Conservation (phyloP, 2,888 invertebrate genomes). For the Drosophila formosana region DNA sequence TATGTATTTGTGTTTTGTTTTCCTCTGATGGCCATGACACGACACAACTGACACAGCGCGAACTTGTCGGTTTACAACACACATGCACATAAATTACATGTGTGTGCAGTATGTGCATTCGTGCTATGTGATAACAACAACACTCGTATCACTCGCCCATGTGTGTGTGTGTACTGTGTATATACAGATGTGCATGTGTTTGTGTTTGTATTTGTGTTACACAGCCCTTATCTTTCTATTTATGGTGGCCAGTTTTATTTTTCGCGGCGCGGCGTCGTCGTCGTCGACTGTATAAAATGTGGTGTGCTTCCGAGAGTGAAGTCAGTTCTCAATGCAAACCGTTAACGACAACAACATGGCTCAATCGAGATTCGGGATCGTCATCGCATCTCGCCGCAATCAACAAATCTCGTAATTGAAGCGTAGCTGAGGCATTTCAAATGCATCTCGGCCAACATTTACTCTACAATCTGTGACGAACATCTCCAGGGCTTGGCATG, state of each 20-base stretch:
- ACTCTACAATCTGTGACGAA: conserved; percentile 16
- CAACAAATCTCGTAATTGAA: neutral
- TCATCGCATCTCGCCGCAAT: neutral
- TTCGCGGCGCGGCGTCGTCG: conserved; percentile 16
- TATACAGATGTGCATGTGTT: conserved; percentile 2
- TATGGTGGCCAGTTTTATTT: conserved; percentile 31
- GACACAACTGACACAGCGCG: conserved; percentile 16
- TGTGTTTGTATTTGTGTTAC: conserved; percentile 15
- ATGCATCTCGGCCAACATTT: neutral
- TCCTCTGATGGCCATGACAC: conserved; percentile 3
- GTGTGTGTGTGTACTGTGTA: neutral
- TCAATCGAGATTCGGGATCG: conserved; percentile 1
- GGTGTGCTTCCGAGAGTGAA: conserved; percentile 23
- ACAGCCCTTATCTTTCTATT: conserved; percentile 52
- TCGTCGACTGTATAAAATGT: conserved; percentile 60
- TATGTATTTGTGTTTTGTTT: conserved; percentile 5
- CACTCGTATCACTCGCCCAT: conserved; percentile 19
- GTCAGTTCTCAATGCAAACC: conserved; percentile 63
- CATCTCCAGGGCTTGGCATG: conserved; percentile 12
- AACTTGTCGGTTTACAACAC: conserved; percentile 27
- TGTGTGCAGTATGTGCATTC: conserved; percentile 11
- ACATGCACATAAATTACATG: conserved; percentile 8
- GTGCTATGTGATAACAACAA: conserved; percentile 44
- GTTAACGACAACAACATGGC: conserved; percentile 54
- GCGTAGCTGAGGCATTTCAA: conserved; percentile 1